These are phyloP conservation scores for Drosophila algonquin DNA, from an alignment of 2,888 invertebrate species.

Conservation along the genomic window DNA sequence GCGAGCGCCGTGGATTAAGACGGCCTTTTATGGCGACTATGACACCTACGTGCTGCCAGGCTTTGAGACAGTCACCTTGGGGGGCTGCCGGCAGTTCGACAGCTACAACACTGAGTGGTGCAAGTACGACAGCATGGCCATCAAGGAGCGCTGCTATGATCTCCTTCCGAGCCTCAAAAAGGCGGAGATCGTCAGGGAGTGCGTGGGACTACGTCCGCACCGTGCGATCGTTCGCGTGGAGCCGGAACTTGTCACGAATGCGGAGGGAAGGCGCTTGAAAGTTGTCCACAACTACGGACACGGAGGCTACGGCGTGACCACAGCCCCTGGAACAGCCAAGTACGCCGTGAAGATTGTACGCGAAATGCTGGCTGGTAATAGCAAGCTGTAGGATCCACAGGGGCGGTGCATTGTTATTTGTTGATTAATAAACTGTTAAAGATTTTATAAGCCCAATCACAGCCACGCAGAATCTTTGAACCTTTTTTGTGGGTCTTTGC, in stretches of 20 bases:
- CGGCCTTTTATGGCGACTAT: conserved; percentile 93
- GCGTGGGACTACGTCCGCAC: conserved; percentile 93
- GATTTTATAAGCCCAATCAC: conserved; percentile 35
- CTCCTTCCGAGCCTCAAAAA: conserved; percentile 89
- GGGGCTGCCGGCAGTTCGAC: conserved; percentile 93
- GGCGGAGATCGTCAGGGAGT: conserved; percentile 86
- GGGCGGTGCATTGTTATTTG: conserved; percentile 18
- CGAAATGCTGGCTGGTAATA: conserved; percentile 84
- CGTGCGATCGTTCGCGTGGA: conserved; percentile 90
- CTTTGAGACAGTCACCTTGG: conserved; percentile 90
- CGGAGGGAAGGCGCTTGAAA: conserved; percentile 85
- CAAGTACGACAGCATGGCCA: conserved; percentile 89
- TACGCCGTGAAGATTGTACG: conserved; percentile 89
- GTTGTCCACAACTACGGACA: conserved; percentile 98
- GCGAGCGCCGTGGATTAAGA: conserved; percentile 94
- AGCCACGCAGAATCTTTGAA: conserved; percentile 40
- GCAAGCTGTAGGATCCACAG: conserved; percentile 72
- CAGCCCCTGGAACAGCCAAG: conserved; percentile 93
- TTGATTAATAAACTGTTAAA: conserved; percentile 52
- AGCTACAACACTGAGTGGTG: conserved; percentile 89
- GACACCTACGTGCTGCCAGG: conserved; percentile 95
- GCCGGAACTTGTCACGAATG: conserved; percentile 85
- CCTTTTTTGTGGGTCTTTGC: conserved; percentile 7
- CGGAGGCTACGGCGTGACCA: conserved; percentile 95
- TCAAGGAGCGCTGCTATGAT: conserved; percentile 91